These are phyloP conservation scores for Netelia fuscicornis DNA, from an alignment of 2,888 invertebrate genomes.

Conservation along the genomic window DNA sequence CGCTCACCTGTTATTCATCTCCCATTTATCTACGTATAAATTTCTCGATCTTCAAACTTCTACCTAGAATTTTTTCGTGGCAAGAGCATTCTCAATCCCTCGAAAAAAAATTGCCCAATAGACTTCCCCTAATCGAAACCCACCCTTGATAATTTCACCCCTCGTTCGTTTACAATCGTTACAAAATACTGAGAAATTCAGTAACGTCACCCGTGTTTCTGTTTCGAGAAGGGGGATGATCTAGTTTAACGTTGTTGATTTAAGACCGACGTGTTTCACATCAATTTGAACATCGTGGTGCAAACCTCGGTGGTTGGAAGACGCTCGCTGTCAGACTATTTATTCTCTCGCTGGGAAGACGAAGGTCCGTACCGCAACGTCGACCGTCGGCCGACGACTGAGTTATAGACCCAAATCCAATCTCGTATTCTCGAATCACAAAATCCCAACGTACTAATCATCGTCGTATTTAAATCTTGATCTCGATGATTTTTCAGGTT, in stretches of 20 bases:
- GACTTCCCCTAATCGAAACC: conserved; percentile 60
- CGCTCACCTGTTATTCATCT: conserved; percentile 42
- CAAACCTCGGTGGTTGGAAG: conserved; percentile 63
- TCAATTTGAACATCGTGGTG: conserved; percentile 43
- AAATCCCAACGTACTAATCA: too few relatives aligned
- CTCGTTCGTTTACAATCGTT: conserved; percentile 2
- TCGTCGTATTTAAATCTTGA: too few relatives aligned
- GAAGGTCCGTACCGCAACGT: conserved; percentile 79
- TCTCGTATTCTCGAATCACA: background rate
- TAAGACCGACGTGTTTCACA: conserved; percentile 62
- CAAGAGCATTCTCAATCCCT: conserved; percentile 29
- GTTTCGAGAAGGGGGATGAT: conserved; percentile 64
- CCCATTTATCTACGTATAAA: conserved; percentile 28
- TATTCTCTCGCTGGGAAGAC: conserved; percentile 73
- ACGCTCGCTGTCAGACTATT: conserved; percentile 75
- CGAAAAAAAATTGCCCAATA: conserved; percentile 70
- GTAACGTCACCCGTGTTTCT: conserved; percentile 54
- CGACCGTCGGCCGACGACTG: conserved; percentile 64
- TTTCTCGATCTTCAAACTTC: conserved; percentile 20
- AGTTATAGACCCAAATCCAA: conserved; percentile 43
- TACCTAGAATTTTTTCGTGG: conserved; percentile 16
- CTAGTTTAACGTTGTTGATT: conserved; percentile 74
- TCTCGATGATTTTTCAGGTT: too few relatives aligned
- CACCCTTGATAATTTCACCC: background rate
- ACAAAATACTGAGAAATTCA: conserved; percentile 68